Conservation (phyloP, 1,140 invertebrate species). For the Euura lappo region DNA sequence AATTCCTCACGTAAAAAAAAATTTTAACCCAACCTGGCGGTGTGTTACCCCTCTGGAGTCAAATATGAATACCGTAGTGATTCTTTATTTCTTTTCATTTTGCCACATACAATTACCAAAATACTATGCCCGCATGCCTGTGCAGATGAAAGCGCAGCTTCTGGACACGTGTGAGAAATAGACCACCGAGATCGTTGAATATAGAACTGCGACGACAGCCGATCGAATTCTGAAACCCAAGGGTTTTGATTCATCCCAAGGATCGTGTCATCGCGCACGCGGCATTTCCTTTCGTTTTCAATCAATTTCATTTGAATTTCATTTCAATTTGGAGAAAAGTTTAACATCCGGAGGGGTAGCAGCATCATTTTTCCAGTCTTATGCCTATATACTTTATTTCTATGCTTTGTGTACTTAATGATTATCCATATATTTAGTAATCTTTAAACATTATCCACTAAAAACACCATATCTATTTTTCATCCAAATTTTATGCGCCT, state of each 20-base stretch:
- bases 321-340: slow-evolving; percentile 16
- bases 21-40: slow-evolving; percentile 36
- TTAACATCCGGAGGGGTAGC: slow-evolving; percentile 9
- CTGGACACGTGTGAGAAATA: too few species aligned
- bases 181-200: too few species aligned
- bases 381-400: slow-evolving; percentile 55
- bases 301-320: slow-evolving; percentile 12
- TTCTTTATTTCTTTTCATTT: slow-evolving; percentile 19
- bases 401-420: slow-evolving; percentile 58
- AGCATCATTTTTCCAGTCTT: slow-evolving; percentile 30
- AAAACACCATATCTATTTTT: slow-evolving; percentile 47
- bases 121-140: too few species aligned
- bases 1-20: slow-evolving; percentile 54
- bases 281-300: neutral
- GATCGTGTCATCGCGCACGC: too few species aligned
- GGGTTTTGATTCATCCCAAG: too few species aligned
- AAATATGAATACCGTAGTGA: slow-evolving; percentile 21
- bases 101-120: neutral
- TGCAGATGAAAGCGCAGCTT: too few species aligned
- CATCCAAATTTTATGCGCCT: slow-evolving; percentile 28
- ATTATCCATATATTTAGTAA: slow-evolving; percentile 58
- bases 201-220: too few species aligned
- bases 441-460: slow-evolving; percentile 59
- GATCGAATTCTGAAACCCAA: too few species aligned
- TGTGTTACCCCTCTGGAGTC: slow-evolving; percentile 49